Evolutionary conservation across 2,797 vertebrate species (phyloP).

Genomic region (Scolopax bukidnonensis): DNA sequence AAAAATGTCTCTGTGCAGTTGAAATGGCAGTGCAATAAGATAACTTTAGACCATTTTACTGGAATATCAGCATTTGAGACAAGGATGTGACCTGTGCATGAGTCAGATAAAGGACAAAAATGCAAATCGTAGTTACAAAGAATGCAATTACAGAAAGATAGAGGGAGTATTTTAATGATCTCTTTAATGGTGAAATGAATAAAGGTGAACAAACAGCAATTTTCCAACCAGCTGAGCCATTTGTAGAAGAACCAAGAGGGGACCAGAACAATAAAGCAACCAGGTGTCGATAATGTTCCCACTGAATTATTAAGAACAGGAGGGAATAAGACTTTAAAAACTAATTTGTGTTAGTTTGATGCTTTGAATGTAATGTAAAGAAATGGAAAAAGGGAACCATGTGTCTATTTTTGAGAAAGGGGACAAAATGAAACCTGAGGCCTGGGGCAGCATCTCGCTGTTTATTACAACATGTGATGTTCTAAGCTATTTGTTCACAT

Average conservation of each 20-base stretch:
- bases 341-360: not conserved
- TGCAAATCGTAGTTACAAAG: not conserved
- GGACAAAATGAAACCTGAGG: not conserved
- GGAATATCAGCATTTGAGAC: not conserved
- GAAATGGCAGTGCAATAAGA: not conserved
- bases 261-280: not conserved
- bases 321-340: not conserved
- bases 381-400: not conserved
- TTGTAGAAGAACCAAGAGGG: not conserved
- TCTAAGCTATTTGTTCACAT: not conserved
- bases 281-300: constrained; percentile 13
- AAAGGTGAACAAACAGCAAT: not conserved
- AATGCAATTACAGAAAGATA: not conserved
- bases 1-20: not conserved
- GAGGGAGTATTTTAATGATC: not conserved
- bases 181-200: not conserved
- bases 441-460: not conserved
- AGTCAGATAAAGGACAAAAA: not conserved
- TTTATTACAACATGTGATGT: not conserved
- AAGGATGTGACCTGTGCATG: not conserved
- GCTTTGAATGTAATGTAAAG: not conserved
- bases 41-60: not conserved
- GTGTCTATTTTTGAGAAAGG: not conserved
- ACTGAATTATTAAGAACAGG: constrained; percentile 16
- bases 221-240: constrained; percentile 10